Evolutionary conservation across 2,113 vertebrate genomes (phyloP).

Genomic region (Garra rufa): DNA sequence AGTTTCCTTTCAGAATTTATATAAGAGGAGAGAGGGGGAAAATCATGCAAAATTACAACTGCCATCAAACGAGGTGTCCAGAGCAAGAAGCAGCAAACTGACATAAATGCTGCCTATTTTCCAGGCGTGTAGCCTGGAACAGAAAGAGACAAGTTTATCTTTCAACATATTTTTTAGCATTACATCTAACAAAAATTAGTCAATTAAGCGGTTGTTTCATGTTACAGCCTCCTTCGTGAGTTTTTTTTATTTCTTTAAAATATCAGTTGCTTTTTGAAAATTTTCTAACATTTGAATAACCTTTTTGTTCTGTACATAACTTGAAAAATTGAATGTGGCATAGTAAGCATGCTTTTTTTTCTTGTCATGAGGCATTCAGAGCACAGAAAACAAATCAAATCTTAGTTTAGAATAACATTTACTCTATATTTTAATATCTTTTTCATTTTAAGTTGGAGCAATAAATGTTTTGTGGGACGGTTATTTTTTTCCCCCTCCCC

Average conservation of each 20-base stretch:
- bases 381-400: constrained; percentile 20
- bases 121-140: neutral
- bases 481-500: constrained; percentile 67
- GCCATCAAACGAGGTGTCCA: constrained; percentile 49
- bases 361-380: constrained; percentile 60
- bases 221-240: neutral
- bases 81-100: constrained; percentile 9
- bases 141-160: neutral
- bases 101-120: constrained; percentile 6
- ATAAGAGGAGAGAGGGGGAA: constrained; percentile 49
- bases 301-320: neutral
- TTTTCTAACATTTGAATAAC: neutral
- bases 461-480: constrained; percentile 78
- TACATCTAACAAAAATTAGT: neutral
- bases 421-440: constrained; percentile 40
- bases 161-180: neutral
- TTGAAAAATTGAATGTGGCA: neutral
- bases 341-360: neutral
- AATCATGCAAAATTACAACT: constrained; percentile 50
- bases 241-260: neutral
- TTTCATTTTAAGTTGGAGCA: constrained; percentile 40
- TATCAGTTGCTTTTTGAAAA: neutral
- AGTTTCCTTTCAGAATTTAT: constrained; percentile 65
- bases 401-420: constrained; percentile 24
- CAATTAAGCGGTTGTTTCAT: neutral